These are phyloP conservation scores for Heloderma charlesbogerti DNA, from an alignment of 2,113 vertebrate genomes.

Conservation along the genomic window DNA sequence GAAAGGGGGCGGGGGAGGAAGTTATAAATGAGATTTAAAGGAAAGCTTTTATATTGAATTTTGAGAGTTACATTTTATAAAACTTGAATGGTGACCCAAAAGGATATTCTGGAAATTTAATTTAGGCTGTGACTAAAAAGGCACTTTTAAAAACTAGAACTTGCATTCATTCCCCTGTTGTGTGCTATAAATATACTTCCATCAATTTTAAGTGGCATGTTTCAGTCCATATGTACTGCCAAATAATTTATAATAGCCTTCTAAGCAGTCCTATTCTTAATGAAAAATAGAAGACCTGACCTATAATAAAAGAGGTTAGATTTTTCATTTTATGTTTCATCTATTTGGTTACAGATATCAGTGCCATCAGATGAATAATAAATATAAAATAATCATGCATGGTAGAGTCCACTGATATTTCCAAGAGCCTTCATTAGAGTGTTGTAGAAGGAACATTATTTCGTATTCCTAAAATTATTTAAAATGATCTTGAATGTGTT, in stretches of 20 bases:
- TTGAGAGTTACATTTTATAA: conserved; percentile 83
- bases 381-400: background rate
- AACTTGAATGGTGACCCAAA: conserved; percentile 88
- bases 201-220: conserved; percentile 46
- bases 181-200: conserved; percentile 58
- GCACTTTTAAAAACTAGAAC: conserved; percentile 74
- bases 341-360: conserved; percentile 21
- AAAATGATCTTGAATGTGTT: background rate
- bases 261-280: background rate
- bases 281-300: conserved; percentile 8
- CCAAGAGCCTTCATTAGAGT: background rate
- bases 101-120: conserved; percentile 90
- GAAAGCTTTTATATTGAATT: conserved; percentile 87
- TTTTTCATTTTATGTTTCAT: conserved; percentile 22
- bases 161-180: conserved; percentile 68
- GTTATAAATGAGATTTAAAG: conserved; percentile 92
- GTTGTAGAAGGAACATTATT: conserved; percentile 5
- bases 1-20: conserved; percentile 73
- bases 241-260: background rate
- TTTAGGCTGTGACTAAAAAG: conserved; percentile 79
- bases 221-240: conserved; percentile 32
- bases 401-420: background rate
- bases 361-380: conserved; percentile 13
- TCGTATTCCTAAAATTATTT: conserved; percentile 8
- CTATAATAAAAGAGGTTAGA: conserved; percentile 2